Base-by-base conservation (phyloP, 2,888 invertebrate genomes). In the Autographa pulchrina region DNA sequence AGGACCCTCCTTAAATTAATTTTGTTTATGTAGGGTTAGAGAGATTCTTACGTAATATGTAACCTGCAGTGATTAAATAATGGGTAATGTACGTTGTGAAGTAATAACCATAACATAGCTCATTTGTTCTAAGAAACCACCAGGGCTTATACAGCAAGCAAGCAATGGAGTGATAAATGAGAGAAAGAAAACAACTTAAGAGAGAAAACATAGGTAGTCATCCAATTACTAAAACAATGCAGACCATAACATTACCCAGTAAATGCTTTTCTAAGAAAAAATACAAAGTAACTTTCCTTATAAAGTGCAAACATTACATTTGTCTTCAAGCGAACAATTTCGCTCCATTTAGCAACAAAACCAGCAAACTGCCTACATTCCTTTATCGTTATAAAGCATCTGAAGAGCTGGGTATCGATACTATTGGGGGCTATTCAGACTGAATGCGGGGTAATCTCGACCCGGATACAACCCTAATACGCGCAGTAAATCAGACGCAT, bases 401-500 rank as follows among this genome's bases (percentile, higher is more conserved):
- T 58, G 14, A 62, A 59, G 65, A 72, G 65, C 43, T 61, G 9
- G 59, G n/a, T 62, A 69, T 68, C 66, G 56, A 70, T 54, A 73
- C 62, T 72, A 72, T 81, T 74, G 71, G 74, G 67, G 78, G 81
- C 75, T 76, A 81, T 85, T 80, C 72, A 72, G 71, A 80, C 75
- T 75, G 85, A 86, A 83, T 80, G 77, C 74, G 77, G 75, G 84
- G 84, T 89, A 90, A 91, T 90, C 84, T 84, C 66, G 67, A 68
- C 81, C 81, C 86, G 88, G 86, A 88, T 84, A 87, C 83, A 85
- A 77, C 72, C 83, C 87, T 89, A 90, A 89, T 90, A 87, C 81
- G 77, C 58, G 80, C 84, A 79, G 88, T 93, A 92, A 92, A 92
- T 93, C 90, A 90, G 76, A 74, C 74, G 83, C 80, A 88, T 89